Conservation (phyloP, 2,113 vertebrate species). For the Nasalis larvatus region DNA sequence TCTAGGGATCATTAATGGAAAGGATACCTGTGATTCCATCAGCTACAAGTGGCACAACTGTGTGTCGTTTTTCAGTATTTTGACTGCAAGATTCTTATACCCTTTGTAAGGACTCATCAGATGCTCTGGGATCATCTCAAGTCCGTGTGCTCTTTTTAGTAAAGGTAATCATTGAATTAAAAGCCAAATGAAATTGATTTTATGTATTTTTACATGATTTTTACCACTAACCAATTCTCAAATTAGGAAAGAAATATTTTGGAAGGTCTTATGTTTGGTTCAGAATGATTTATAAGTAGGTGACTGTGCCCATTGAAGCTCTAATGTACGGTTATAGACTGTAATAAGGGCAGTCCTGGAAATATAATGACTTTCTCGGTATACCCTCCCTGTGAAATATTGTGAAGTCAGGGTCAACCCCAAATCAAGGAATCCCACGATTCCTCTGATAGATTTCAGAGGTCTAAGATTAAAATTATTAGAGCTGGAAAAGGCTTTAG, state of each 20-base stretch:
- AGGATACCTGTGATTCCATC: neutral
- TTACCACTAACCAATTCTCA: neutral
- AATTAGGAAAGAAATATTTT: neutral
- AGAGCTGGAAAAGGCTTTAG: neutral
- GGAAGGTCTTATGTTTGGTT: neutral
- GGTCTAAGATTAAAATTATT: neutral
- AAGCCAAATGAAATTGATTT: constrained; percentile 4
- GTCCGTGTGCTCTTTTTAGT: neutral
- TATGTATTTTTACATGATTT: neutral
- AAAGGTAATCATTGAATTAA: neutral
- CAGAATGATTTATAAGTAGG: neutral
- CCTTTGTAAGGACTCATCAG: neutral
- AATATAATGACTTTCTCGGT: neutral
- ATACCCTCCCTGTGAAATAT: neutral
- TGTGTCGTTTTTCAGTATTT: neutral
- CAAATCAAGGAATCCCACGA: neutral
- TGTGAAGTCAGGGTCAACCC: neutral
- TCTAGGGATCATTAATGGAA: neutral
- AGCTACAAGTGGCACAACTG: neutral
- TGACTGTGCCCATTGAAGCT: neutral
- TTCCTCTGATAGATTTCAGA: neutral
- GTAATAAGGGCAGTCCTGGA: neutral
- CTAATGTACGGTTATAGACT: neutral
- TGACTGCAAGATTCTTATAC: neutral
- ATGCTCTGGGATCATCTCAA: neutral